Conservation (phyloP, 2,113 vertebrate genomes). For the Phylloscopus trochilus region DNA sequence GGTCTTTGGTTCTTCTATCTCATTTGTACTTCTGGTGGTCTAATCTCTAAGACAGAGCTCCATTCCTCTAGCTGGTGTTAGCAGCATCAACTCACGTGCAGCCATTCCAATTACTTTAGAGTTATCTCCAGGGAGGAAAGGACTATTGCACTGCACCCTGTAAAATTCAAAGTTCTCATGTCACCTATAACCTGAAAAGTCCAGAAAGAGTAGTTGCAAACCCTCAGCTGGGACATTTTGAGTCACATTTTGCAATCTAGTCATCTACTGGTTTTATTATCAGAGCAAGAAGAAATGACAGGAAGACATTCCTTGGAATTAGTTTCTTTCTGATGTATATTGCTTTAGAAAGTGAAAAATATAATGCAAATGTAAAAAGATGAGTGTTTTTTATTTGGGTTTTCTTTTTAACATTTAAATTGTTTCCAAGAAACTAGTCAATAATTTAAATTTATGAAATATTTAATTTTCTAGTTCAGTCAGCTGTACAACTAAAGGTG, state of each 20-base stretch:
- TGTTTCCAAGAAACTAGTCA: not conserved
- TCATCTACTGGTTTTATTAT: not conserved
- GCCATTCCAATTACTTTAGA: not conserved
- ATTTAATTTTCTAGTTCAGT: not conserved
- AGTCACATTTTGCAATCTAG: not conserved
- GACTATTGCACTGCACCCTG: not conserved
- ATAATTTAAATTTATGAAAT: not conserved
- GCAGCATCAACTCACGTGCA: not conserved
- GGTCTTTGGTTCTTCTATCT: not conserved
- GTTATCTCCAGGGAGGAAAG: not conserved
- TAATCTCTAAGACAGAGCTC: not conserved
- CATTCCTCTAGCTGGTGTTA: not conserved
- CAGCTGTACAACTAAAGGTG: not conserved
- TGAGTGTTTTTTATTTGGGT: fast-evolving
- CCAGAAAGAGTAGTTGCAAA: not conserved
- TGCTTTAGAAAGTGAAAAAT: not conserved
- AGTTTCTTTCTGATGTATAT: not conserved
- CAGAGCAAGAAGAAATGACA: not conserved
- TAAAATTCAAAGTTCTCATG: not conserved
- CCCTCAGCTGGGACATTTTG: not conserved
- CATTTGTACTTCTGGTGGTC: not conserved
- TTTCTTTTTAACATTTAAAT: not conserved
- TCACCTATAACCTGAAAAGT: not conserved
- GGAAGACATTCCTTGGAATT: not conserved
- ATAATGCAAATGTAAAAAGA: not conserved